Base-by-base conservation (phyloP, 2,113 vertebrate species). In the Anoura caudifer region DNA sequence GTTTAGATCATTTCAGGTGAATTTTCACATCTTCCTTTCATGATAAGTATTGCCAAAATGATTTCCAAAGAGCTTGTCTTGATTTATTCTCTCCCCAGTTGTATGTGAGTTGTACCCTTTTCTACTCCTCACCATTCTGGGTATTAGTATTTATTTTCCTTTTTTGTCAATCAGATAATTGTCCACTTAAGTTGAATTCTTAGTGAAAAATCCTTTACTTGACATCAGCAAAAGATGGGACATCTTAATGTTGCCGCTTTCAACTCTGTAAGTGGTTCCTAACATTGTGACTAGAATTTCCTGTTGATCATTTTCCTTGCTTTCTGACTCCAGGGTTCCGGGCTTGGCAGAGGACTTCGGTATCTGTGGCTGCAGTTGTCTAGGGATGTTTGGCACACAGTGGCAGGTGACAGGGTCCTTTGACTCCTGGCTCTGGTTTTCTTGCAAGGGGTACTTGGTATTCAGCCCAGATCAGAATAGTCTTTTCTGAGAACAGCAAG, bases 1-100 rank as follows among this genome's bases (percentile, higher is more conserved):
- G 47, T 52, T 95, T 91, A 91, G 82, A 28, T 84, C 14, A 73
- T 84, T 87, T 87, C 52, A 65, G 20, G 47, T 90, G 81, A 95
- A 47, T 56, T 73, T 88, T 28, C 31, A 28, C 33, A 92, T 22
- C 17, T 95, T 75, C n/a, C 33, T 43, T 85, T 86, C n/a, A 45
- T 43, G 43, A 31, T 65, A 31, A 4, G 0, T 85, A 54, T 76
- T 38, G 28, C 31, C 63, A 85, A 94, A 79, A 85, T 22, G 28
- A 22, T 14, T 67, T 90, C 50, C 19, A 61, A 54, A 72, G 73
- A 50, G 33, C 59, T 52, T 80, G 24, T 67, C 19, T 63, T 50
- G 17, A 91, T 72, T 91, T 84, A 79, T 52, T 88, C 36, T 94
- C 38, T 54, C 41, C 19, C 36, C 8, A 56, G 31, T 28, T 85